Evolutionary conservation across 2,888 invertebrate species (phyloP).

Genomic region (Spisula solida): DNA sequence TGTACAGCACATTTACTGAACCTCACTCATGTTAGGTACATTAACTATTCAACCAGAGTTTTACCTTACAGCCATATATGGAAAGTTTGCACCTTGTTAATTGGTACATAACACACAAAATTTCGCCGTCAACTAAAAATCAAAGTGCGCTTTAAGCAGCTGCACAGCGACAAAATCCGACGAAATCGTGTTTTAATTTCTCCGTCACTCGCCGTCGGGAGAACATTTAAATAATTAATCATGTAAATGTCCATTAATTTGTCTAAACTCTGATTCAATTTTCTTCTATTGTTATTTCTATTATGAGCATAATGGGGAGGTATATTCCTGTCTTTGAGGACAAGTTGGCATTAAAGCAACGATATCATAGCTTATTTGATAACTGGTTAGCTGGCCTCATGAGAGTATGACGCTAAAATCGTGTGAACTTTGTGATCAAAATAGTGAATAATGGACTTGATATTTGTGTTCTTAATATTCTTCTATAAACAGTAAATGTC

Average conservation of each 20-base stretch:
- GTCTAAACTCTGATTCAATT: slow-evolving; percentile 66
- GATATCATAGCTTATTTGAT: neutral
- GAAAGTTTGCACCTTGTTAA: slow-evolving; percentile 22
- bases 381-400: neutral
- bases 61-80: slow-evolving; percentile 9
- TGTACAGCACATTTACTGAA: neutral
- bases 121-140: slow-evolving; percentile 10
- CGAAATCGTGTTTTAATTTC: slow-evolving; percentile 32
- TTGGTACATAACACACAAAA: slow-evolving; percentile 16
- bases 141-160: slow-evolving; percentile 15
- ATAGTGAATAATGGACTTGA: too few species aligned
- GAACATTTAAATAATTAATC: slow-evolving; percentile 53
- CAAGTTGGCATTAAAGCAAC: neutral
- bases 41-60: neutral
- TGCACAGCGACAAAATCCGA: neutral
- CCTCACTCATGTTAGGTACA: neutral
- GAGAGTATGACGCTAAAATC: too few species aligned
- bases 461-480: too few species aligned
- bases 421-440: too few species aligned
- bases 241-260: slow-evolving; percentile 67
- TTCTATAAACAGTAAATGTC: too few species aligned
- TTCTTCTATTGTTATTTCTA: slow-evolving; percentile 62
- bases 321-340: slow-evolving; percentile 24
- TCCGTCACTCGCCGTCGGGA: slow-evolving; percentile 22
- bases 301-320: slow-evolving; percentile 39